These are phyloP conservation scores for Herminia tarsipennalis DNA, from an alignment of 2,888 invertebrate species.

Conservation along the genomic window DNA sequence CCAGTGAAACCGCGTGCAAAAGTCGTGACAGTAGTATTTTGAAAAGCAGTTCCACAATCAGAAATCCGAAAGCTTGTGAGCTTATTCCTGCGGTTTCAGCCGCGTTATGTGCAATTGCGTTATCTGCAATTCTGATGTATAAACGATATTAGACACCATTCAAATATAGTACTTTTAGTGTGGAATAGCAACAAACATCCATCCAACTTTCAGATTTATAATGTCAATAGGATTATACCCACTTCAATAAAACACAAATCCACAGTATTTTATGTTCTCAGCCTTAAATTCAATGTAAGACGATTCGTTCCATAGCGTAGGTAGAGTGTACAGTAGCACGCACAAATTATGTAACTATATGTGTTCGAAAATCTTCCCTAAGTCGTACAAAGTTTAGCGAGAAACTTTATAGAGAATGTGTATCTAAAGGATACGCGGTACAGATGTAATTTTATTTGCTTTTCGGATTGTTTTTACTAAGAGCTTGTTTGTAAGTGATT, in stretches of 20 bases:
- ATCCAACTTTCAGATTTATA: no score
- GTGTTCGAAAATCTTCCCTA: conserved; percentile 27
- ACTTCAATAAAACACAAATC: neutral
- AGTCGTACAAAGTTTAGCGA: conserved; percentile 19
- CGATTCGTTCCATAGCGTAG: neutral
- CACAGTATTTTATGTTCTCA: neutral
- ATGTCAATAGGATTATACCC: no score
- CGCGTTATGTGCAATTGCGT: no score
- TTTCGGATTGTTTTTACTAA: conserved; percentile 15
- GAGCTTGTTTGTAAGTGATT: neutral
- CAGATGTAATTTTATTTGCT: conserved; percentile 25
- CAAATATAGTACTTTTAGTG: no score
- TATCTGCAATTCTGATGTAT: no score
- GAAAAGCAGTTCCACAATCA: no score
- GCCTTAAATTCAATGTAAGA: conserved; percentile 6
- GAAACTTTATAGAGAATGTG: conserved; percentile 18
- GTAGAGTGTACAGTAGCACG: conserved; percentile 20
- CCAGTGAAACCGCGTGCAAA: no score
- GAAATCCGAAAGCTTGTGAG: no score
- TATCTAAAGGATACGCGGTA: conserved; percentile 22
- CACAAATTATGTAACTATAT: conserved; percentile 25
- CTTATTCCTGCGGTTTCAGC: no score
- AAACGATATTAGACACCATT: no score
- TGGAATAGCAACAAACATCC: no score
- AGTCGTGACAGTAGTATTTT: no score